phyloP scores from a whole-genome alignment of 2,113 vertebrate genomes.

The Pollachius pollachius region DNA sequence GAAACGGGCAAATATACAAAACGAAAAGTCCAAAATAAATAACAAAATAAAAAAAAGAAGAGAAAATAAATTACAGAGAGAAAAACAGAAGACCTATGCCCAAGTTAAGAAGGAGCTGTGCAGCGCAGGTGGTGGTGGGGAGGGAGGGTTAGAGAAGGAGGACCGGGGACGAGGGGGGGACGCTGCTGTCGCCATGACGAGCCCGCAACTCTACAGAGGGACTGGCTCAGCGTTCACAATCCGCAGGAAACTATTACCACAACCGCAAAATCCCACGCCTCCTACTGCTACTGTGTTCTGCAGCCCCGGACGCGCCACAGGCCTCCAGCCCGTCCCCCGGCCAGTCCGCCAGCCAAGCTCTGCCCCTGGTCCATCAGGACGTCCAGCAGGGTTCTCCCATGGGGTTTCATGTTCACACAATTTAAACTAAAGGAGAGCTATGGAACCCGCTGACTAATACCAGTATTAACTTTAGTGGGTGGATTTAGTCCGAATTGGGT shows the following conservation, averaged over 20 bases:
- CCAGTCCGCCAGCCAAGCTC: slow-evolving; percentile 51
- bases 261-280: slow-evolving; percentile 59
- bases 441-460: too few relatives aligned
- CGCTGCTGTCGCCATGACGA: slow-evolving; percentile 35
- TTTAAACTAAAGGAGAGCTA: too few relatives aligned
- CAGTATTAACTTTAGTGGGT: too few relatives aligned
- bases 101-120: slow-evolving; percentile 49
- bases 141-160: slow-evolving; percentile 16
- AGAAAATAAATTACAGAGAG: slow-evolving; percentile 59
- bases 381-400: too few relatives aligned
- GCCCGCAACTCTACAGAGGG: slow-evolving; percentile 51
- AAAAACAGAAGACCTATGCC: slow-evolving; percentile 23
- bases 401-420: too few relatives aligned
- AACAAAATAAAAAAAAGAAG: slow-evolving; percentile 20
- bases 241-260: slow-evolving; percentile 77
- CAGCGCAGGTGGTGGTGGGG: slow-evolving; percentile 2
- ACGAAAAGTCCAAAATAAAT: slow-evolving; percentile 26
- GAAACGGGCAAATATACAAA: slow-evolving; percentile 68
- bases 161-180: background rate
- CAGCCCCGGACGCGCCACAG: slow-evolving; percentile 48
- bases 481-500: too few relatives aligned
- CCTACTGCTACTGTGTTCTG: slow-evolving; percentile 51
- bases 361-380: slow-evolving; percentile 24
- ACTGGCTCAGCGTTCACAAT: slow-evolving; percentile 81
- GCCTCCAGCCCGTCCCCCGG: slow-evolving; percentile 33